Evolutionary conservation across 2,113 vertebrate genomes (phyloP), one percentile per base, ranked within the genome.

Genomic region (human (Homo sapiens)): DNA sequence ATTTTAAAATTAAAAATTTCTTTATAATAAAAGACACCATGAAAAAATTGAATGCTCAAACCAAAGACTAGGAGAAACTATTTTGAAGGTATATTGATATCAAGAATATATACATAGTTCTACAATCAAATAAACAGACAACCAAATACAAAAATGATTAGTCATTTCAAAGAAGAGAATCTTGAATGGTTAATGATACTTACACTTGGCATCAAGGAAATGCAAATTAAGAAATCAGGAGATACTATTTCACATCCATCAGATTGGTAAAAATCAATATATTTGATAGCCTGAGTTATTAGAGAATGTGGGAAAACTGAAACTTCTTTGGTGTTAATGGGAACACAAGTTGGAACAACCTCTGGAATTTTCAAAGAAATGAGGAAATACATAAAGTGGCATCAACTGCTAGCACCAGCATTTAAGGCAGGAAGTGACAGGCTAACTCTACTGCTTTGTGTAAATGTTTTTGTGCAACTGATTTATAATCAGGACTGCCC

Each of bases 341-440:
- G 14, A 64, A 22, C 40, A 61, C 59, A 86, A 40, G n/a, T 70
- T 83, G 30, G 43, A 90, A 78, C 72, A 78, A 87, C 27, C 16
- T 76, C 66, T 75, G 25, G n/a, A 94, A 78, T 80, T 92, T 95
- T 61, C 59, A 84, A 8, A 90, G 50, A 84, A 20, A 84, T 82
- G 70, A 89, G 23, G 40, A 94, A 89, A 38, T 79, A 52, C 22
- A 83, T 94, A 84, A 89, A 89, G 83, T 89, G 70, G n/a, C 32
- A 92, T 45, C 40, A 92, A 55, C 38, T 73, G 18, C 23, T 81
- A 66, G 32, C 66, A 16, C 66, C 14, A 68, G 66, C 30, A 68
- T 68, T 35, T 68, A 35, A 68, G 66, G 32, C 32, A 35, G 32
- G 66, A 68, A 68, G 13, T 32, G 32, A 35, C 66, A 68, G 66